phyloP scores from a whole-genome alignment of 1,140 invertebrate genomes.

The Stratiolaelaps scimitus region DNA sequence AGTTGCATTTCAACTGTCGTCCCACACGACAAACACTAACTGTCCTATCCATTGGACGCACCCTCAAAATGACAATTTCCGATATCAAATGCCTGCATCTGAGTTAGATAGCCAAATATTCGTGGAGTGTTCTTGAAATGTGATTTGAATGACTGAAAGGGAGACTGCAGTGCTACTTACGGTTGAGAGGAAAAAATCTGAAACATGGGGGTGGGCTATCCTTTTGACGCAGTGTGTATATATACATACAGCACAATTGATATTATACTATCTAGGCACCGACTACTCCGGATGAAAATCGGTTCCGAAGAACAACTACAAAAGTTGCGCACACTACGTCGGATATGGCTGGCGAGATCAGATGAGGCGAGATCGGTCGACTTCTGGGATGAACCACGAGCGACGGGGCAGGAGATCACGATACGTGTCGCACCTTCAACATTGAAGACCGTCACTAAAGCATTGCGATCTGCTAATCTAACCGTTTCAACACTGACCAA shows the following conservation, averaged over 20 bases:
- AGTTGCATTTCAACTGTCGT: too few species aligned
- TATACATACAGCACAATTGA: neutral
- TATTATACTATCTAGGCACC: neutral
- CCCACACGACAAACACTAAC: too few species aligned
- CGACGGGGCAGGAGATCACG: neutral
- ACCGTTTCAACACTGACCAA: neutral
- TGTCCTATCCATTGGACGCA: too few species aligned
- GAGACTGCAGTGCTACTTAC: too few species aligned
- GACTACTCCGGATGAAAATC: neutral
- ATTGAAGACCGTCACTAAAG: neutral
- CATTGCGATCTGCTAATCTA: neutral
- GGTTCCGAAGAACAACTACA: neutral
- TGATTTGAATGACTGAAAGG: too few species aligned
- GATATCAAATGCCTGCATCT: too few species aligned
- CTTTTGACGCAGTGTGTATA: too few species aligned
- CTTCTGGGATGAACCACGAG: constrained; percentile 11
- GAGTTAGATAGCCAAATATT: too few species aligned
- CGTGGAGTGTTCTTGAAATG: too few species aligned
- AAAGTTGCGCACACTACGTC: neutral
- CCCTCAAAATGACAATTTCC: too few species aligned
- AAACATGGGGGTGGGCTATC: too few species aligned
- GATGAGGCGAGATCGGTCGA: neutral
- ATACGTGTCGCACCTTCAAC: neutral
- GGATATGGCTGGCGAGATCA: neutral
- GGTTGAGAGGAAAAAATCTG: too few species aligned